Conservation (phyloP, 2,888 invertebrate species). For the Drosophila peninsularis region DNA sequence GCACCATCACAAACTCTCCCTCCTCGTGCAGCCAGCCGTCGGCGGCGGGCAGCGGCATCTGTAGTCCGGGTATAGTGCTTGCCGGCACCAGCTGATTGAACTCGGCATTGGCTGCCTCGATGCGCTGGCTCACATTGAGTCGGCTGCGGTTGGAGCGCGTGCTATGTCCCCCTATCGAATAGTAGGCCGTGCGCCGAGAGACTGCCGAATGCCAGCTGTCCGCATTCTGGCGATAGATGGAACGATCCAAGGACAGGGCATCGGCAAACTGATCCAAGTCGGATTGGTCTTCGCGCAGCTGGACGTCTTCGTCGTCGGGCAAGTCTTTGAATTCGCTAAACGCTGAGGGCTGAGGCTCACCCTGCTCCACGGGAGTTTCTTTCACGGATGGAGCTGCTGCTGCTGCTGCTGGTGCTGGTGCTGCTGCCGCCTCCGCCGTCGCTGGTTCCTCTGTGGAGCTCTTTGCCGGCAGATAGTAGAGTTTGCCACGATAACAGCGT, state of each 20-base stretch:
- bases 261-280: slow-evolving; percentile 67
- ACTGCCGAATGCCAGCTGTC: slow-evolving; percentile 94
- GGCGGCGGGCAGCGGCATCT: slow-evolving; percentile 88
- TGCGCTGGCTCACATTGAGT: slow-evolving; percentile 60
- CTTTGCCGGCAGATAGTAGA: slow-evolving; percentile 90
- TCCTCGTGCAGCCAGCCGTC: slow-evolving; percentile 91
- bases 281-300: slow-evolving; percentile 27
- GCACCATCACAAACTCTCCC: slow-evolving; percentile 91
- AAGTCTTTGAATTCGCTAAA: slow-evolving; percentile 44
- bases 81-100: slow-evolving; percentile 56
- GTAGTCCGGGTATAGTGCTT: slow-evolving; percentile 85
- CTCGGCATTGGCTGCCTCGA: slow-evolving; percentile 76
- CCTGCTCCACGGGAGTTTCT: background rate
- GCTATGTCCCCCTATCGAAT: slow-evolving; percentile 91
- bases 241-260: slow-evolving; percentile 85
- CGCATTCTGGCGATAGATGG: slow-evolving; percentile 84
- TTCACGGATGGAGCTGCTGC: background rate
- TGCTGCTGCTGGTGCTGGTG: background rate
- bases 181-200: slow-evolving; percentile 91
- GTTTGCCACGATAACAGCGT: slow-evolving; percentile 92
- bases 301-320: slow-evolving; percentile 38
- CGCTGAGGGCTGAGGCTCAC: slow-evolving; percentile 11
- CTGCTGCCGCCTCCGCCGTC: background rate
- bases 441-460: background rate
- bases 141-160: slow-evolving; percentile 85